Evolutionary conservation across 2,113 vertebrate genomes (phyloP).

Genomic region (Rhadina sibilatrix): DNA sequence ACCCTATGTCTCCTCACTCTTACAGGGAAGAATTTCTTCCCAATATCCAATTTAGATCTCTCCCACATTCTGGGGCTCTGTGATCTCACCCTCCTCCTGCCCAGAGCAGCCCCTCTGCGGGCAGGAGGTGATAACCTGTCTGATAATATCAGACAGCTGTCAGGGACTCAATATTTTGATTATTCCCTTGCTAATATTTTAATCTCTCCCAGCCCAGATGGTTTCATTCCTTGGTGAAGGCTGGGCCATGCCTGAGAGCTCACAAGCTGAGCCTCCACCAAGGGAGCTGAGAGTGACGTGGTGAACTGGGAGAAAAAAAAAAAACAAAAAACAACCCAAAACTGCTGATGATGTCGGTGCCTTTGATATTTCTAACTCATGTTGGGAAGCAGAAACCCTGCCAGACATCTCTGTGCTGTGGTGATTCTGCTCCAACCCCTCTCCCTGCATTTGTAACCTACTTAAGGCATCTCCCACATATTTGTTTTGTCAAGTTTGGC

Average conservation of each 20-base stretch:
- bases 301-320: neutral
- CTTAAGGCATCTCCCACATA: rapidly evolving
- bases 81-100: neutral
- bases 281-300: neutral
- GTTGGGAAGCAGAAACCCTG: neutral
- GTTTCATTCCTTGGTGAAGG: neutral
- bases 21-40: rapidly evolving
- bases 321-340: neutral
- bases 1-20: rapidly evolving
- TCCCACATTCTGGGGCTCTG: rapidly evolving
- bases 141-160: neutral
- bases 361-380: neutral
- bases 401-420: neutral
- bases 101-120: rapidly evolving
- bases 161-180: neutral
- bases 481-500: neutral
- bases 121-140: no score
- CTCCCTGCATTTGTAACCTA: neutral
- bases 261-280: neutral
- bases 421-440: neutral
- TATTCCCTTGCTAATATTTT: neutral
- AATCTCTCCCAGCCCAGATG: neutral
- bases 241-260: neutral
- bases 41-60: neutral
- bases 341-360: neutral